Percentiles rank a stretch among this genome's conserved stretches.
These are phyloP conservation scores for Thunnus maccoyii DNA, from an alignment of 2,113 vertebrate species.

Conservation along the genomic window DNA sequence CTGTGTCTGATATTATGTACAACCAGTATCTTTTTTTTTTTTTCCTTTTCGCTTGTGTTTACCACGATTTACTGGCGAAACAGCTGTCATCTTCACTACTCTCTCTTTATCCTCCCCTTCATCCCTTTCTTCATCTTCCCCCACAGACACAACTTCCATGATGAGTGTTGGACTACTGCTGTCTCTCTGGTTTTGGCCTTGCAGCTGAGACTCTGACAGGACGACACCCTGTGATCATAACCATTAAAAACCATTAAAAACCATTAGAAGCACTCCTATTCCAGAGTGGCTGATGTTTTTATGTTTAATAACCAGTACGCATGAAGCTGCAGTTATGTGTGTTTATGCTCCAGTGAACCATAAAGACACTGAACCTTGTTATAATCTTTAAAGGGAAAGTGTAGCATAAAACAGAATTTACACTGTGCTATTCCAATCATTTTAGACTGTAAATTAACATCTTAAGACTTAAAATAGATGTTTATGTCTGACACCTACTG, in stretches of 20 bases:
- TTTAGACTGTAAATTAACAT: background rate
- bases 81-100: conserved; percentile 37
- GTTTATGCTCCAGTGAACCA: too few relatives aligned
- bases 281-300: too few relatives aligned
- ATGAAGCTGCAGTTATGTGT: too few relatives aligned
- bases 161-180: conserved; percentile 63
- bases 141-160: conserved; percentile 67
- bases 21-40: background rate
- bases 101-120: conserved; percentile 51
- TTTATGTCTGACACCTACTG: background rate
- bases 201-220: conserved; percentile 43
- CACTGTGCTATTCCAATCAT: background rate
- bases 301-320: too few relatives aligned
- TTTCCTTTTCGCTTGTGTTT: conserved; percentile 30
- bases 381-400: background rate
- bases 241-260: conserved; percentile 17
- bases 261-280: background rate
- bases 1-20: background rate
- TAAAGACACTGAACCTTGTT: too few relatives aligned
- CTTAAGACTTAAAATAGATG: background rate
- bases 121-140: conserved; percentile 55
- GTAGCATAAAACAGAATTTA: background rate
- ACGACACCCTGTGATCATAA: conserved; percentile 49
- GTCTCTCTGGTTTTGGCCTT: conserved; percentile 52
- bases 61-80: conserved; percentile 45